Conservation (phyloP, 2,113 vertebrate genomes). For the Aix galericulata region DNA sequence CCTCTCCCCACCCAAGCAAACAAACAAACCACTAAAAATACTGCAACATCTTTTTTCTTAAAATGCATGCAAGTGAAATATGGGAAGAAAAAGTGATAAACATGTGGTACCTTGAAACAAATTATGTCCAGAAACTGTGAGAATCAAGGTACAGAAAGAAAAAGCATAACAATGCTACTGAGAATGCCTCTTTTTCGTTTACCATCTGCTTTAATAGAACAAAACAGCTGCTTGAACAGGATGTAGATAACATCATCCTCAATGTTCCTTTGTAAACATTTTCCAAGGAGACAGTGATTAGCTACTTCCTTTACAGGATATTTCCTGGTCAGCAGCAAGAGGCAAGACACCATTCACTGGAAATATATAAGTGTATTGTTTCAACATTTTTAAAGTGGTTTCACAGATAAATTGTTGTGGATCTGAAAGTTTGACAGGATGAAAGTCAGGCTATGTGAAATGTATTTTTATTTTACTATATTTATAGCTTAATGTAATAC, state of each 20-base stretch:
- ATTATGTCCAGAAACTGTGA: neutral
- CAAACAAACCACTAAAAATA: neutral
- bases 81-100: neutral
- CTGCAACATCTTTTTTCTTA: neutral
- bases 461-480: too few species aligned
- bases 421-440: neutral
- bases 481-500: neutral
- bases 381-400: constrained; percentile 21
- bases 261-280: constrained; percentile 35
- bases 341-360: constrained; percentile 3
- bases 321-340: constrained; percentile 22
- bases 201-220: constrained; percentile 2
- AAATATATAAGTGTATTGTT: constrained; percentile 14
- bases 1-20: neutral
- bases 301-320: constrained; percentile 36
- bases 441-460: neutral
- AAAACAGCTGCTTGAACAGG: constrained; percentile 44
- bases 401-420: neutral
- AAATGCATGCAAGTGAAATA: neutral
- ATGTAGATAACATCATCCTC: constrained; percentile 53
- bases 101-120: neutral
- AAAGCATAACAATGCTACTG: neutral
- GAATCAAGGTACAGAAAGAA: constrained; percentile 4
- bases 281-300: constrained; percentile 56
- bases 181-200: constrained; percentile 4